Percentiles rank a stretch among this genome's conserved stretches.
phyloP scores from a whole-genome alignment of 1,140 invertebrate genomes.

The Spodoptera frugiperda region DNA sequence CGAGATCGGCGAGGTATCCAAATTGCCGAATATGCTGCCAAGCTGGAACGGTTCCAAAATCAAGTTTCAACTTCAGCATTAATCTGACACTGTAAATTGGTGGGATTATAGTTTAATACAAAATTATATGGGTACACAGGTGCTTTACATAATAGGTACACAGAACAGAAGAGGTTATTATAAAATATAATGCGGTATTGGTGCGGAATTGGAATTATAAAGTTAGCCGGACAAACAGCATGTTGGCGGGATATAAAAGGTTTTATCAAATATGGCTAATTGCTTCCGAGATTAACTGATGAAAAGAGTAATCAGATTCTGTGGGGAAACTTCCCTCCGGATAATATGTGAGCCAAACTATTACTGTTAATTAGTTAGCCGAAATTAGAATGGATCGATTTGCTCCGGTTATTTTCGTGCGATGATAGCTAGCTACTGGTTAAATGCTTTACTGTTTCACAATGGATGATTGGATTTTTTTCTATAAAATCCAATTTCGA shows the following conservation, averaged over 20 bases:
- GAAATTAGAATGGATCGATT: too few relatives aligned
- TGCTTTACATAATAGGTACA: constrained; percentile 40
- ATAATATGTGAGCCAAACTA: too few relatives aligned
- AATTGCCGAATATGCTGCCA: constrained; percentile 60
- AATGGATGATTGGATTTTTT: too few relatives aligned
- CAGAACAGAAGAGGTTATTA: constrained; percentile 36
- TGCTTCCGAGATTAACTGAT: constrained; percentile 11
- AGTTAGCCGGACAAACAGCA: neutral
- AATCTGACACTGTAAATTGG: constrained; percentile 59
- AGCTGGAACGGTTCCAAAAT: constrained; percentile 59
- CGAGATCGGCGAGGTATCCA: constrained; percentile 49
- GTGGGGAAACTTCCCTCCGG: neutral
- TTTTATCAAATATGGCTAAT: constrained; percentile 19
- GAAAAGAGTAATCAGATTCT: constrained; percentile 8
- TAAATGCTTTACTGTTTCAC: too few relatives aligned
- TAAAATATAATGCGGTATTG: constrained; percentile 35
- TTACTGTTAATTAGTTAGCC: too few relatives aligned
- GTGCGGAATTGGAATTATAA: constrained; percentile 19
- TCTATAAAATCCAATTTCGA: too few relatives aligned
- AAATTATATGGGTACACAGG: constrained; percentile 50
- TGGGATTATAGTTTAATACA: constrained; percentile 59
- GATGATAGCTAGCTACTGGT: too few relatives aligned
- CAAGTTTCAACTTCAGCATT: constrained; percentile 54
- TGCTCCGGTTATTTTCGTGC: too few relatives aligned
- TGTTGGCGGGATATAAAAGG: constrained; percentile 5